Conservation (phyloP, 1,140 invertebrate species). For the Ceratosolen solmsi region DNA sequence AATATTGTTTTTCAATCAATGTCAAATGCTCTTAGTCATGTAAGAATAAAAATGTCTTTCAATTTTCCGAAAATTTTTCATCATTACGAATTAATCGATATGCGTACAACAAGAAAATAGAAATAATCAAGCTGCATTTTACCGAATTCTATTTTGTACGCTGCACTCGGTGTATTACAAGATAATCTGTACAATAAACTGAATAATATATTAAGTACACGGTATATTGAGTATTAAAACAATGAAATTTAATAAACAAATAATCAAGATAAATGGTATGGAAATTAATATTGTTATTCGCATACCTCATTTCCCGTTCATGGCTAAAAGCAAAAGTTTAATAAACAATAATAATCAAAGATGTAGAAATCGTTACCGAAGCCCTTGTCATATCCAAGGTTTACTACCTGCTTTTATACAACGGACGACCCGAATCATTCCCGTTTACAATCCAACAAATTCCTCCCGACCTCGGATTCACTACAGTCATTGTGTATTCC, state of each 20-base stretch:
- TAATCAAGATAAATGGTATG: not conserved
- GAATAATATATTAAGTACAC: conserved; percentile 11
- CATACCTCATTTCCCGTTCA: too few relatives aligned
- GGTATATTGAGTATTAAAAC: conserved; percentile 1
- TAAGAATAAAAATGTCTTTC: conserved; percentile 48
- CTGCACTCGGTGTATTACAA: conserved; percentile 4
- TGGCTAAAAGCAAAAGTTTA: too few relatives aligned
- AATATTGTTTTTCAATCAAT: conserved; percentile 40
- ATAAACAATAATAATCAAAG: not conserved
- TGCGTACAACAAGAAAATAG: not conserved
- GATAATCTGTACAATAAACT: conserved; percentile 17
- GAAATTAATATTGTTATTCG: not conserved
- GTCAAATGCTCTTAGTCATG: conserved; percentile 37
- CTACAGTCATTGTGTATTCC: not conserved
- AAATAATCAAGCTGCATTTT: conserved; percentile 2
- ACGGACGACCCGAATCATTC: not conserved
- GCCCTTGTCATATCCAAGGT: not conserved
- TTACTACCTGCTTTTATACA: conserved; percentile 12
- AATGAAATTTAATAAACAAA: conserved; percentile 3
- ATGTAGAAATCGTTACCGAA: not conserved
- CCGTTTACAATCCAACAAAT: conserved; percentile 20
- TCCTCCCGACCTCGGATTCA: not conserved
- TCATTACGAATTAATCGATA: conserved; percentile 9
- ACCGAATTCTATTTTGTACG: not conserved
- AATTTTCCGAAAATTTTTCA: conserved; percentile 15